Evolutionary conservation across 2,797 vertebrate species (phyloP).

Genomic region (Poeciliopsis paucimaculata): DNA sequence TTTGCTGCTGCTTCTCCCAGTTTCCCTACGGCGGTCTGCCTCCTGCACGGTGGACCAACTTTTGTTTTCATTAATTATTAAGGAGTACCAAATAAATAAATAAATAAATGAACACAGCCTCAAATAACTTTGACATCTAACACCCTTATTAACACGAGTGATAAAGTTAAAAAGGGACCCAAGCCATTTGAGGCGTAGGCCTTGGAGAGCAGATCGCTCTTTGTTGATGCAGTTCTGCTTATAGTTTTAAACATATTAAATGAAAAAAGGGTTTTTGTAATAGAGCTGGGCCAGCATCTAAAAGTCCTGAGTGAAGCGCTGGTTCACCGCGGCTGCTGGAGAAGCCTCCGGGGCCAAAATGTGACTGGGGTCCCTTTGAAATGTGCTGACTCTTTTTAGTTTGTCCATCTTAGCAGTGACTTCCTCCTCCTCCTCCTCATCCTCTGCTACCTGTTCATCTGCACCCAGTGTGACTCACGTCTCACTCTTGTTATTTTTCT

Average conservation of each 20-base stretch:
- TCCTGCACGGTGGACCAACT: conserved; percentile 29
- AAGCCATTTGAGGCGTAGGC: conserved; percentile 66
- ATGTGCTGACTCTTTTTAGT: conserved; percentile 74
- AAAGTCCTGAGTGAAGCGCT: conserved; percentile 32
- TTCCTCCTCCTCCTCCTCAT: conserved; percentile 10
- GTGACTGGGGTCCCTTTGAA: conserved; percentile 82
- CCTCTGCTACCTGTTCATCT: conserved; percentile 66
- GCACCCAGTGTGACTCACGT: conserved; percentile 79
- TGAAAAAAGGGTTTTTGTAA: not conserved
- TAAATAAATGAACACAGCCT: conserved; percentile 36
- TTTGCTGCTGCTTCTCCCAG: not conserved
- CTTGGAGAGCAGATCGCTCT: conserved; percentile 25
- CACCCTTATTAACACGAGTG: conserved; percentile 56
- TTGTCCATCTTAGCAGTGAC: conserved; percentile 77
- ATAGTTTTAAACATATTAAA: conserved; percentile 10
- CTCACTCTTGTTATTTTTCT: conserved; percentile 72
- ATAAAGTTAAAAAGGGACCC: conserved; percentile 75
- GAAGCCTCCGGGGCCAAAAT: conserved; percentile 52
- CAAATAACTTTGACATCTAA: conserved; percentile 57
- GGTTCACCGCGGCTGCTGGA: conserved; percentile 21
- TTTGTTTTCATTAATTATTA: conserved; percentile 51
- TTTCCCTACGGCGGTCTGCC: conserved; percentile 4
- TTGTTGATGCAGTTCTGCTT: conserved; percentile 26
- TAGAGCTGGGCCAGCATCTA: conserved; percentile 22
- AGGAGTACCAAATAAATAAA: conserved; percentile 33